A percentile compares a stretch with the other conserved stretches of the same genome.
Evolutionary conservation across 2,888 invertebrate genomes (phyloP).

Genomic region (Cryptosula pallasiana): DNA sequence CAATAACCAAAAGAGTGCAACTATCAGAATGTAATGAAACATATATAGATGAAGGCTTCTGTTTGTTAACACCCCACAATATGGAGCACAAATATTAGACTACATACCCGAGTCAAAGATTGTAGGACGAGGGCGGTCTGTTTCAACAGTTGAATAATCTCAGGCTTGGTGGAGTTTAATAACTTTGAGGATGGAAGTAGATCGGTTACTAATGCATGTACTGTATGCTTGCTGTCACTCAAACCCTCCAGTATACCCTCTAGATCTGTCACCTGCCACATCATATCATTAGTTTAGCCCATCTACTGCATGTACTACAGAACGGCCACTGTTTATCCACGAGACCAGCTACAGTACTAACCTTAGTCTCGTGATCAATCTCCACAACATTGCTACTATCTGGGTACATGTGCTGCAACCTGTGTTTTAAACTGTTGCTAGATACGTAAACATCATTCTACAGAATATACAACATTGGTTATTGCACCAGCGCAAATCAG

Average conservation of each 20-base stretch:
- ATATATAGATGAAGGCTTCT: no score
- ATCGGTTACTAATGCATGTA: background rate
- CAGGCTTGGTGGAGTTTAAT: background rate
- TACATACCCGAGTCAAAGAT: background rate
- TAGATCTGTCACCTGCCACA: background rate
- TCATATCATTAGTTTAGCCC: no score
- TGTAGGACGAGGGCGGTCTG: background rate
- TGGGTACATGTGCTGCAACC: background rate
- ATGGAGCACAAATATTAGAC: no score
- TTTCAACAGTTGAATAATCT: background rate
- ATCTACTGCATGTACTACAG: no score
- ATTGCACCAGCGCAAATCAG: no score
- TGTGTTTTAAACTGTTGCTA: background rate
- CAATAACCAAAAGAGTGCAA: no score
- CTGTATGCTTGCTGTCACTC: background rate
- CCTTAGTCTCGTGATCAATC: slow-evolving; percentile 1
- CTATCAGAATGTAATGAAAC: no score
- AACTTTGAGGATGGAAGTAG: background rate
- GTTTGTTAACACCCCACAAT: no score
- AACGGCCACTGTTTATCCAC: no score
- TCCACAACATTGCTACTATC: background rate
- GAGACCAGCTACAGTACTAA: no score
- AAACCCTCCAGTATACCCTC: background rate
- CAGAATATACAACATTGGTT: no score
- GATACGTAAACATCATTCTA: slow-evolving; percentile 2